A percentile compares a stretch with the other conserved stretches of the same genome.
phyloP scores from a whole-genome alignment of 2,888 invertebrate species.

The Leptura quadrifasciata region DNA sequence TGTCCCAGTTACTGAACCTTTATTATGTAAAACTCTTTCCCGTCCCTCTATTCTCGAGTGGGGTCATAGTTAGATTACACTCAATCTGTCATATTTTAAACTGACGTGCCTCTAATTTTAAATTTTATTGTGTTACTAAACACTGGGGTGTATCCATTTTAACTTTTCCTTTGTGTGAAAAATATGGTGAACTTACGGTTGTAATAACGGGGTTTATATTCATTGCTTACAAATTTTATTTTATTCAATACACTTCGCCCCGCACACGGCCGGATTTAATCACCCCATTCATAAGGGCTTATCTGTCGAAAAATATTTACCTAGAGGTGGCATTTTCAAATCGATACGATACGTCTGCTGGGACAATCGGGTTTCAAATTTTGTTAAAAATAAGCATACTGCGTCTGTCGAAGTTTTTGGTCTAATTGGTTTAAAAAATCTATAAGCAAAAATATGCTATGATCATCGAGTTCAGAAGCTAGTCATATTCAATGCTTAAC shows the following conservation, averaged over 20 bases:
- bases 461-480: too few species aligned
- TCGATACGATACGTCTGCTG: slow-evolving; percentile 9
- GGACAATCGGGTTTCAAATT: too few species aligned
- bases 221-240: slow-evolving; percentile 53
- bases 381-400: too few species aligned
- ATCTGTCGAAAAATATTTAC: slow-evolving; percentile 23
- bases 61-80: slow-evolving; percentile 58
- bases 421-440: too few species aligned
- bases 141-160: slow-evolving; percentile 56
- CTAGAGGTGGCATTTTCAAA: background rate
- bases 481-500: too few species aligned
- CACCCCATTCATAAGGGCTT: slow-evolving; percentile 24
- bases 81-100: slow-evolving; percentile 63
- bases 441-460: too few species aligned
- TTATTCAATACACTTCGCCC: slow-evolving; percentile 48
- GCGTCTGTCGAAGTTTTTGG: too few species aligned
- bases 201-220: slow-evolving; percentile 55
- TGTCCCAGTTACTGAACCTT: slow-evolving; percentile 44
- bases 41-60: slow-evolving; percentile 52
- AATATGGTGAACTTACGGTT: slow-evolving; percentile 55
- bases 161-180: slow-evolving; percentile 54
- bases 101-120: slow-evolving; percentile 60
- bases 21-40: slow-evolving; percentile 56
- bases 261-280: slow-evolving; percentile 38
- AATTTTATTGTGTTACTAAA: slow-evolving; percentile 65